Conservation (phyloP, 2,113 vertebrate genomes). For the Istiophorus platypterus region DNA sequence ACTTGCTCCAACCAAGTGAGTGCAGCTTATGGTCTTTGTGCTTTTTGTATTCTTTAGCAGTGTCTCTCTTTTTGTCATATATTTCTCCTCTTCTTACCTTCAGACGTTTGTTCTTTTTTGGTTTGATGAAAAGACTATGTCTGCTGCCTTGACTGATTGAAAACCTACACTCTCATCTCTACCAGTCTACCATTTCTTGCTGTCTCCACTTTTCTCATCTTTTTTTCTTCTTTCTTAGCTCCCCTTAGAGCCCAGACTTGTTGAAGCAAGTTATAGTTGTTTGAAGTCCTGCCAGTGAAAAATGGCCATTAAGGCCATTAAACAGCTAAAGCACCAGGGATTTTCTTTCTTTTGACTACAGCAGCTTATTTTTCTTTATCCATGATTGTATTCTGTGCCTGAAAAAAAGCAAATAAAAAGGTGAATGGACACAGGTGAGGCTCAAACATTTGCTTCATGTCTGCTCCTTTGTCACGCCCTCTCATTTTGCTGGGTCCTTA, state of each 20-base stretch:
- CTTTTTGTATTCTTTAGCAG: neutral
- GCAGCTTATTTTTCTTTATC: constrained; percentile 38
- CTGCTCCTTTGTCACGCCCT: constrained; percentile 10
- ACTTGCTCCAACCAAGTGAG: neutral
- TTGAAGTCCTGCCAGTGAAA: constrained; percentile 73
- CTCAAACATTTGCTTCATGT: constrained; percentile 21
- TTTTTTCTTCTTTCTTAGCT: constrained; percentile 13
- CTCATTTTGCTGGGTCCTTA: constrained; percentile 4
- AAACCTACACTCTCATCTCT: constrained; percentile 10
- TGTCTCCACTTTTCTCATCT: constrained; percentile 3
- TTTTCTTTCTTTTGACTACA: constrained; percentile 55
- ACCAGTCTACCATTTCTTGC: neutral
- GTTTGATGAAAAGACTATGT: neutral
- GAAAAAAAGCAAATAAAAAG: constrained; percentile 35
- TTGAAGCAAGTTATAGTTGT: constrained; percentile 55
- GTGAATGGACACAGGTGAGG: constrained; percentile 61
- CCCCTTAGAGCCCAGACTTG: constrained; percentile 56
- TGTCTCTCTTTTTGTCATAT: neutral
- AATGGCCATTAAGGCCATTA: constrained; percentile 62
- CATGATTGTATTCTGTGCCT: constrained; percentile 29
- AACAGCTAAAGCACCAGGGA: constrained; percentile 48
- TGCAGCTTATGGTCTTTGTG: neutral
- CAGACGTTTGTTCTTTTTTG: constrained; percentile 11
- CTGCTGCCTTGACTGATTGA: neutral
- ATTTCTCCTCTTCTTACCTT: neutral